Conservation (phyloP, 2,888 invertebrate species). For the Synanthedon formicaeformis region DNA sequence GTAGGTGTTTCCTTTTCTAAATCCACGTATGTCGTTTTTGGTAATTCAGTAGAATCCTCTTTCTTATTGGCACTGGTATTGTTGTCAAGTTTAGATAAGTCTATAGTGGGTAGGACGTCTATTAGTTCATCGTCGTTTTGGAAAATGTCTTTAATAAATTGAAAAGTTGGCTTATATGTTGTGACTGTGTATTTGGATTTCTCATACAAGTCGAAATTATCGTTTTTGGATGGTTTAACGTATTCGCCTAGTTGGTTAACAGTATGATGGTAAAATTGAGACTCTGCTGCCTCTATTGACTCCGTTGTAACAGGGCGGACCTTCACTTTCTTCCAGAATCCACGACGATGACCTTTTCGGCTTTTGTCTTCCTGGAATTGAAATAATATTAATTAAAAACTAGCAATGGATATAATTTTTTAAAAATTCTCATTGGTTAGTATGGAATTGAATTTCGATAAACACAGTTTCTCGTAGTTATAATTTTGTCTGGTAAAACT, state of each 20-base stretch:
- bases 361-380: slow-evolving; percentile 17
- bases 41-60: slow-evolving; percentile 14
- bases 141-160: slow-evolving; percentile 41
- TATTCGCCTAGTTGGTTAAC: slow-evolving; percentile 59
- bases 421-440: slow-evolving; percentile 30
- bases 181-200: slow-evolving; percentile 37
- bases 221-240: slow-evolving; percentile 26
- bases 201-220: slow-evolving; percentile 26
- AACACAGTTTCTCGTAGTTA: slow-evolving; percentile 1
- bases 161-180: slow-evolving; percentile 48
- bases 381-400: slow-evolving; percentile 7
- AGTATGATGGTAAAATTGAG: slow-evolving; percentile 75
- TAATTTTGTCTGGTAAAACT: no score
- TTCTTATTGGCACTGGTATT: slow-evolving; percentile 10
- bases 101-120: slow-evolving; percentile 27
- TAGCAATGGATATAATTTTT: no score
- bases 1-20: slow-evolving; percentile 22
- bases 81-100: slow-evolving; percentile 35
- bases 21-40: slow-evolving; percentile 13
- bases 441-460: slow-evolving; percentile 10
- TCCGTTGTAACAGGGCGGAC: slow-evolving; percentile 71
- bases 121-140: slow-evolving; percentile 29
- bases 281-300: slow-evolving; percentile 82
- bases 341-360: slow-evolving; percentile 66
- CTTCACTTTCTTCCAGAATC: slow-evolving; percentile 81